Evolutionary conservation across 1,140 invertebrate genomes (phyloP).

Genomic region (Lordiphosa collinella): DNA sequence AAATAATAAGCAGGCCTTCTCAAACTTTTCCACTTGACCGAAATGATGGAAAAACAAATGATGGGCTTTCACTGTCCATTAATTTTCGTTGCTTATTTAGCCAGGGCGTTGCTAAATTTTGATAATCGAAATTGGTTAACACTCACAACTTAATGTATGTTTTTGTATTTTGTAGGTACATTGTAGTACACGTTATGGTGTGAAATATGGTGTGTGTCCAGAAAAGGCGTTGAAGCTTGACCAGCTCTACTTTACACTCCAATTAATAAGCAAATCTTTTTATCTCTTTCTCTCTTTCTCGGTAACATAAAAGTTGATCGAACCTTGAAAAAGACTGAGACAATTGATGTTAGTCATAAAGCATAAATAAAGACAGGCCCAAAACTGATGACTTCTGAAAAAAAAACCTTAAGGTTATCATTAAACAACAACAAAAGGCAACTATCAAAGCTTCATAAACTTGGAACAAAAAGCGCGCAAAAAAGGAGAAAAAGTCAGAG

Average conservation of each 20-base stretch:
- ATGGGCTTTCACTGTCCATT: constrained; percentile 1
- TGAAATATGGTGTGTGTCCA: neutral
- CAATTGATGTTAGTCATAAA: constrained; percentile 38
- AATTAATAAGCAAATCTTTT: constrained; percentile 24
- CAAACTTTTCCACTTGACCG: too few species aligned
- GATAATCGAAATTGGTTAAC: constrained; percentile 37
- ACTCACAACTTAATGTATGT: constrained; percentile 12
- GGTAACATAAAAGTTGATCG: constrained; percentile 52
- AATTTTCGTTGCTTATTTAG: neutral
- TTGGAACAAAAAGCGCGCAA: constrained; percentile 47
- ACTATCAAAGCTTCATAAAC: constrained; percentile 38
- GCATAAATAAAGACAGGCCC: constrained; percentile 9
- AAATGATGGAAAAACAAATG: neutral
- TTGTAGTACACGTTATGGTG: too few species aligned
- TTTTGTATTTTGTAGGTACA: neutral
- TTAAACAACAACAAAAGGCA: constrained; percentile 43
- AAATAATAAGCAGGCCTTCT: too few species aligned
- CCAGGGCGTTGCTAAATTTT: neutral
- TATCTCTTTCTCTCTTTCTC: constrained; percentile 1
- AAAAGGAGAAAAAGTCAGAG: constrained; percentile 21
- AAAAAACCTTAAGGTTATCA: constrained; percentile 46
- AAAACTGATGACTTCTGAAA: constrained; percentile 16
- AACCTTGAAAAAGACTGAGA: constrained; percentile 60
- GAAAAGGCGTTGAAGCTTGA: constrained; percentile 27
- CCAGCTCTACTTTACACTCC: constrained; percentile 53